Evolutionary conservation across 1,140 invertebrate genomes (phyloP).

Genomic region (Drosophila lacteicornis): DNA sequence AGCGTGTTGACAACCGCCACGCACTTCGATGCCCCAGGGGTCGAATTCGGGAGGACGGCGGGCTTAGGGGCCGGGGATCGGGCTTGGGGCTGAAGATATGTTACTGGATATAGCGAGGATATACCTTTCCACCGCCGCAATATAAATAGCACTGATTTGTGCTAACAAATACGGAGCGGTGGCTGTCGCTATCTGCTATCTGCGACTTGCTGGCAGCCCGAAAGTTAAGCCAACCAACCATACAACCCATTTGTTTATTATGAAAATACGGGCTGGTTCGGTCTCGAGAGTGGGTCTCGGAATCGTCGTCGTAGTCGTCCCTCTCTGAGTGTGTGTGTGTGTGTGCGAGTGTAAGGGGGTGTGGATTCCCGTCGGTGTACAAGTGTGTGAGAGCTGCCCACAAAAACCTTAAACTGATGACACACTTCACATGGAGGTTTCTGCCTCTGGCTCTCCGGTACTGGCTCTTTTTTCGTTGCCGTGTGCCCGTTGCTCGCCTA

Average conservation of each 20-base stretch:
- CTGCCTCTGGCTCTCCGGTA: constrained; percentile 61
- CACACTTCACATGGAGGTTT: constrained; percentile 80
- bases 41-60: background rate
- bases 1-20: constrained; percentile 64
- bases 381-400: constrained; percentile 56
- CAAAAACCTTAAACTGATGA: constrained; percentile 83
- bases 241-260: constrained; percentile 82
- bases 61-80: background rate
- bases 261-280: constrained; percentile 66
- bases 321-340: constrained; percentile 7
- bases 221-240: constrained; percentile 81
- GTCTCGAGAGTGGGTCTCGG: constrained; percentile 23
- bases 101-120: constrained; percentile 14
- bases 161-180: constrained; percentile 68
- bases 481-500: constrained; percentile 21
- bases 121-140: constrained; percentile 52
- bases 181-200: constrained; percentile 44
- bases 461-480: constrained; percentile 47
- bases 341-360: constrained; percentile 6
- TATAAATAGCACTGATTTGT: constrained; percentile 83
- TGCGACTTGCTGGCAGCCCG: constrained; percentile 73
- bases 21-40: constrained; percentile 35
- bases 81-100: constrained; percentile 2
- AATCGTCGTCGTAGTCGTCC: constrained; percentile 4
- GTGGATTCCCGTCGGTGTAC: constrained; percentile 12